Percentiles rank a stretch among this genome's conserved stretches.
Evolutionary conservation across 2,888 invertebrate species (phyloP).

Genomic region (Yponomeuta malinellus): DNA sequence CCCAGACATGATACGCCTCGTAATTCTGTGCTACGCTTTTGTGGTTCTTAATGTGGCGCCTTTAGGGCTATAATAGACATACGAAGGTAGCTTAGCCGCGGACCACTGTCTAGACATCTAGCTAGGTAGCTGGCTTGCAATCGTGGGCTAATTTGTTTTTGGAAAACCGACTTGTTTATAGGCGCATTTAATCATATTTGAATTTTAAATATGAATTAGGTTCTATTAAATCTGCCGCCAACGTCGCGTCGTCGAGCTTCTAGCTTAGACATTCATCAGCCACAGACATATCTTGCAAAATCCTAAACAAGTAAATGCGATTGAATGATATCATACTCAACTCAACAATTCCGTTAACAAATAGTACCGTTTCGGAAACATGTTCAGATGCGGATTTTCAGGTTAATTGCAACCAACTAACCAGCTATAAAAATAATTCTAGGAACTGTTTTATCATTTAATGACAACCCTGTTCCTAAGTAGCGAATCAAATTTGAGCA

Average conservation of each 20-base stretch:
- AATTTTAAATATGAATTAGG: neutral
- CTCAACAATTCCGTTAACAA: neutral
- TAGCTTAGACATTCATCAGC: neutral
- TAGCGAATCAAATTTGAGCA: too few relatives aligned
- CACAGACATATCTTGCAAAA: neutral
- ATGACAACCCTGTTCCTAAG: too few relatives aligned
- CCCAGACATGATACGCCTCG: conserved; percentile 26
- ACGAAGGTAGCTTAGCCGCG: neutral
- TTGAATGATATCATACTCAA: neutral
- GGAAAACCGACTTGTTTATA: neutral
- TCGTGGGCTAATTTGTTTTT: neutral
- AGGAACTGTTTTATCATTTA: too few relatives aligned
- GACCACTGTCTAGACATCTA: neutral
- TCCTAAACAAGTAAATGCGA: neutral
- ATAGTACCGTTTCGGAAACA: conserved; percentile 1
- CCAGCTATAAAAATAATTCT: too few relatives aligned
- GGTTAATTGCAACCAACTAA: neutral
- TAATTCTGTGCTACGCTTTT: conserved; percentile 3
- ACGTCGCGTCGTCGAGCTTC: neutral
- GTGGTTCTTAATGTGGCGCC: neutral
- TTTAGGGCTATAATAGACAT: neutral
- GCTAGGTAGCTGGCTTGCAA: neutral
- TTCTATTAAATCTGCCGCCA: neutral
- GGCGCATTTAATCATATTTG: neutral
- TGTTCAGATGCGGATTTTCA: neutral